Conservation (phyloP, 2,888 invertebrate species). For the Onthophagus sagittarius region DNA sequence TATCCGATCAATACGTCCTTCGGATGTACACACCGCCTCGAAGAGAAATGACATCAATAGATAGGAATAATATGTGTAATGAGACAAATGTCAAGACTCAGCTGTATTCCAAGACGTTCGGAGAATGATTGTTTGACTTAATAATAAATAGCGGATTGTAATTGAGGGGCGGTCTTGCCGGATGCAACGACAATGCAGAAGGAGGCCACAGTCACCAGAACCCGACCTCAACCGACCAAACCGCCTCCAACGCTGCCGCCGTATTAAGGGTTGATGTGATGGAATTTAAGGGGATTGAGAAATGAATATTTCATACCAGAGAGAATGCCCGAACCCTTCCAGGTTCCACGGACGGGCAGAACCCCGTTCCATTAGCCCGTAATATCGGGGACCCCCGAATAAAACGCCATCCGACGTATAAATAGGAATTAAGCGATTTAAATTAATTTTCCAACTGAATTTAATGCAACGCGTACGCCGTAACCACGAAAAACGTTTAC, state of each 20-base stretch:
- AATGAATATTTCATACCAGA: conserved; percentile 37
- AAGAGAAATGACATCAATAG: not conserved
- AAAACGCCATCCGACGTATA: not conserved
- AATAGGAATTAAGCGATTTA: not conserved
- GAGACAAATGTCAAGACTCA: not conserved
- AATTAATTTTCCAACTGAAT: not conserved
- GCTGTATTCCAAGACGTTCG: not conserved
- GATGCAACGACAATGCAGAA: conserved; percentile 28
- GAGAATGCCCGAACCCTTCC: not conserved
- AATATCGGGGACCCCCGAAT: not conserved
- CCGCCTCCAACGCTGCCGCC: conserved; percentile 2
- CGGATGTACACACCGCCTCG: not conserved
- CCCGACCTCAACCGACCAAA: not conserved
- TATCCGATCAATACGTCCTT: not conserved
- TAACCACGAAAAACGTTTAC: not conserved
- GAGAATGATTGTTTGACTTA: conserved; percentile 28
- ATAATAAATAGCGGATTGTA: conserved; percentile 31
- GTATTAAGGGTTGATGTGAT: conserved; percentile 32
- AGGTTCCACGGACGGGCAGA: not conserved
- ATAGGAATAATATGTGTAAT: not conserved
- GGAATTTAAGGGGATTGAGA: conserved; percentile 36
- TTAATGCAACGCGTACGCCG: not conserved
- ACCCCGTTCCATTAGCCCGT: conserved; percentile 4
- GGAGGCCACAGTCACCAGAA: conserved; percentile 6
- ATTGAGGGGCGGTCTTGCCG: conserved; percentile 24